These are phyloP conservation scores for Bujurquina vittata DNA, from an alignment of 2,113 vertebrate species.

Conservation along the genomic window DNA sequence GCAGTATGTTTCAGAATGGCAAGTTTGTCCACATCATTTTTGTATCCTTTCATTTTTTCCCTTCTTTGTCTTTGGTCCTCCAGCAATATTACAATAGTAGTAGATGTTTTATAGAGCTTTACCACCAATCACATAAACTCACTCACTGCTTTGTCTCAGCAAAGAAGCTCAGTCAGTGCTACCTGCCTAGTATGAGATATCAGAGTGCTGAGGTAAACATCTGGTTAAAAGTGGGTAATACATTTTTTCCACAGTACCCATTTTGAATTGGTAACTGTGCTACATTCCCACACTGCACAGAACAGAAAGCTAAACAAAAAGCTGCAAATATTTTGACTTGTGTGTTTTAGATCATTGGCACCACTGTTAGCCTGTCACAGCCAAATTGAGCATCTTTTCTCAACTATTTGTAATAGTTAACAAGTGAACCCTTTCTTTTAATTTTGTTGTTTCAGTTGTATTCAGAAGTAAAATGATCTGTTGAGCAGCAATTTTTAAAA, in stretches of 20 bases:
- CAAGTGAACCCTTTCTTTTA: neutral
- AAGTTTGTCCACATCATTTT: neutral
- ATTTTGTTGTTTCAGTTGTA: neutral
- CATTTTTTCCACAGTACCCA: too few species aligned
- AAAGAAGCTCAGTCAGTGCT: neutral
- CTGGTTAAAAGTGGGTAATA: neutral
- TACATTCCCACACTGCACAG: neutral
- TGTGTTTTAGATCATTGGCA: neutral
- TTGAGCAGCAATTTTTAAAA: neutral
- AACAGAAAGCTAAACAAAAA: neutral
- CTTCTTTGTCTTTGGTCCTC: neutral
- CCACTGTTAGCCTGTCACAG: neutral
- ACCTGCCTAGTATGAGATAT: neutral
- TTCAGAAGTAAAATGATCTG: neutral
- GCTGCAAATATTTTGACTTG: neutral
- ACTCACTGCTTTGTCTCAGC: neutral
- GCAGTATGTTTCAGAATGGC: neutral
- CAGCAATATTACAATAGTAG: neutral
- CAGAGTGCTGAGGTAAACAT: neutral
- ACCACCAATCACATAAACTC: neutral
- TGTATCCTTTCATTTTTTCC: neutral
- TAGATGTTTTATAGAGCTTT: neutral
- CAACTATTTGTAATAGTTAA: neutral
- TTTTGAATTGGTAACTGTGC: neutral
- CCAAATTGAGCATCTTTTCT: neutral